These are phyloP conservation scores for Callithrix jacchus DNA, from an alignment of 2,113 vertebrate species.

Conservation along the genomic window DNA sequence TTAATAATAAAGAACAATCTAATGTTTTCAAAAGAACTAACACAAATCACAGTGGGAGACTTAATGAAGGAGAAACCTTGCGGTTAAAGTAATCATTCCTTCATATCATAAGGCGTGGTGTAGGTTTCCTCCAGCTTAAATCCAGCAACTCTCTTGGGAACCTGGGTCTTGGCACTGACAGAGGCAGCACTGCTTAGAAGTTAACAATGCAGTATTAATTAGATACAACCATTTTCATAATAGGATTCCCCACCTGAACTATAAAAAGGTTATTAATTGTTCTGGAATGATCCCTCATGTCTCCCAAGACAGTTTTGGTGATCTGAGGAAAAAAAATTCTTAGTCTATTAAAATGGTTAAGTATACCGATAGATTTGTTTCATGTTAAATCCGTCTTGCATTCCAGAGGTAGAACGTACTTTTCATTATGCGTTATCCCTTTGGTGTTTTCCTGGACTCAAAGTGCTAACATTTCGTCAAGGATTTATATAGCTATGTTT, in stretches of 20 bases:
- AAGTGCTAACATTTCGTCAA: not conserved
- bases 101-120: not conserved
- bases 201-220: not conserved
- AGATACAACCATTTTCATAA: not conserved
- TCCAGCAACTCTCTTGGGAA: not conserved
- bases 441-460: not conserved
- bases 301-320: not conserved
- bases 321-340: conserved; percentile 26
- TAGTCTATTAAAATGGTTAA: not conserved
- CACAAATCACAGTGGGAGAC: not conserved
- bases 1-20: not conserved
- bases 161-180: not conserved
- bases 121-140: not conserved
- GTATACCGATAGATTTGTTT: not conserved
- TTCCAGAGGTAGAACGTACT: not conserved
- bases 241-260: not conserved
- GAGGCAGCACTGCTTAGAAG: not conserved
- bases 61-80: no score
- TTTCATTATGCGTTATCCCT: not conserved
- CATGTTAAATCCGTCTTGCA: conserved; percentile 1
- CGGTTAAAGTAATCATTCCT: not conserved
- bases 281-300: not conserved
- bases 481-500: not conserved
- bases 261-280: conserved; percentile 3
- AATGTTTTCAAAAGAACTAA: not conserved